Evolutionary conservation across 2,113 vertebrate genomes (phyloP).

Genomic region (Delphinus delphis): DNA sequence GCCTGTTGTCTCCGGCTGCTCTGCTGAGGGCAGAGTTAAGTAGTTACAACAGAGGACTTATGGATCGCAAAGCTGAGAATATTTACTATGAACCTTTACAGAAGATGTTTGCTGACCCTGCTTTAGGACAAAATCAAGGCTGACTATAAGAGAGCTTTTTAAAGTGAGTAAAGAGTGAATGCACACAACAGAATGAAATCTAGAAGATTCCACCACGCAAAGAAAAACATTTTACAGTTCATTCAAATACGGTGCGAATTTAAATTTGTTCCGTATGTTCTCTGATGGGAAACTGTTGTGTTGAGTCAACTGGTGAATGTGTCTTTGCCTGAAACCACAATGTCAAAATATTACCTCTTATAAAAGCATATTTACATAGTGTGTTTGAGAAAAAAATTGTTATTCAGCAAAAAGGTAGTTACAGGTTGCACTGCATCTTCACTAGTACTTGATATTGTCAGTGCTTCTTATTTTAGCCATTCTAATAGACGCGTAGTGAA

Average conservation of each 20-base stretch:
- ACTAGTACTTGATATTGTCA: neutral
- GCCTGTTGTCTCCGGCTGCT: rapidly evolving
- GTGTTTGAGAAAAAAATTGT: neutral
- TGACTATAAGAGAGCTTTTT: neutral
- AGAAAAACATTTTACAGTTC: neutral
- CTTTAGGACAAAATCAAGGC: neutral
- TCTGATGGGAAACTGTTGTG: neutral
- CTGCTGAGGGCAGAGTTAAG: neutral
- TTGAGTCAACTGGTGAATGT: neutral
- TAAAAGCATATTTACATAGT: neutral
- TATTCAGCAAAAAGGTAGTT: neutral
- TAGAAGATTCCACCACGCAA: neutral
- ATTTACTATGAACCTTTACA: neutral
- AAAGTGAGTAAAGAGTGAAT: neutral
- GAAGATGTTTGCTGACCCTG: neutral
- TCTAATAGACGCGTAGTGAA: neutral
- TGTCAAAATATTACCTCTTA: neutral
- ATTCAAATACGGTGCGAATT: neutral
- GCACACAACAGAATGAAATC: neutral
- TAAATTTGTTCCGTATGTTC: neutral
- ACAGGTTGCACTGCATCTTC: neutral
- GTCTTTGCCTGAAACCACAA: neutral
- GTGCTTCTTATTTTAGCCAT: neutral
- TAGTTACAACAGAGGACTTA: neutral
- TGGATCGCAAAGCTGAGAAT: neutral